Conservation (phyloP, 2,888 invertebrate species). For the Cantharis lateralis region DNA sequence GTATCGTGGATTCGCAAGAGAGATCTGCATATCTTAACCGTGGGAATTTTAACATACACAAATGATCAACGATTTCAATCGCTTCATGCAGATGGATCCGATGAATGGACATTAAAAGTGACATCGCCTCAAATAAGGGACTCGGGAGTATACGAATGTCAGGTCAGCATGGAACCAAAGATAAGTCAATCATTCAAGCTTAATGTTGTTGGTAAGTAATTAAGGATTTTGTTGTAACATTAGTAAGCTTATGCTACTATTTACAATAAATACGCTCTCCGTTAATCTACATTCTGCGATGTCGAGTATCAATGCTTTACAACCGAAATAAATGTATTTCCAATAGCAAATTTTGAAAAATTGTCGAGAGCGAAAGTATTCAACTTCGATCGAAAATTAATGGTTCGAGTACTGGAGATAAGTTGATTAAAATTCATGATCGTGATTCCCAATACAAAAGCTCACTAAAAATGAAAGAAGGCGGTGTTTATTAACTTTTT, state of each 20-base stretch:
- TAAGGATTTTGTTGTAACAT: neutral
- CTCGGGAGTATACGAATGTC: constrained; percentile 75
- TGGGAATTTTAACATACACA: constrained; percentile 73
- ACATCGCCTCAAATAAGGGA: constrained; percentile 71
- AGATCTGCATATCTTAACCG: constrained; percentile 77
- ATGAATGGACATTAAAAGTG: constrained; percentile 75
- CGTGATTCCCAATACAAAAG: neutral
- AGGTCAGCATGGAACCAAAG: constrained; percentile 79
- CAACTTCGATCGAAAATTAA: neutral
- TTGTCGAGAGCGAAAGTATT: neutral
- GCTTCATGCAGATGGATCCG: constrained; percentile 71
- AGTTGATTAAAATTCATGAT: neutral
- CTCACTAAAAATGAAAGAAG: neutral
- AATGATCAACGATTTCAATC: constrained; percentile 75
- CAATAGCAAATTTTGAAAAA: neutral
- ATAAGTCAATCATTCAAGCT: constrained; percentile 76
- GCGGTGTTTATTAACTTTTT: neutral
- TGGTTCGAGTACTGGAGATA: neutral
- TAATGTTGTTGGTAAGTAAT: constrained; percentile 74
- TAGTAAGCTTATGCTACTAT: neutral
- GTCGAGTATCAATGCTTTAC: neutral
- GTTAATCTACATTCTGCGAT: neutral
- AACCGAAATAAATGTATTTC: neutral
- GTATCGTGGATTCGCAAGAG: constrained; percentile 87
- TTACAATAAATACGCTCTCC: neutral